These are phyloP conservation scores for Eugnorisma glareosa DNA, from an alignment of 2,888 invertebrate species.

Conservation along the genomic window DNA sequence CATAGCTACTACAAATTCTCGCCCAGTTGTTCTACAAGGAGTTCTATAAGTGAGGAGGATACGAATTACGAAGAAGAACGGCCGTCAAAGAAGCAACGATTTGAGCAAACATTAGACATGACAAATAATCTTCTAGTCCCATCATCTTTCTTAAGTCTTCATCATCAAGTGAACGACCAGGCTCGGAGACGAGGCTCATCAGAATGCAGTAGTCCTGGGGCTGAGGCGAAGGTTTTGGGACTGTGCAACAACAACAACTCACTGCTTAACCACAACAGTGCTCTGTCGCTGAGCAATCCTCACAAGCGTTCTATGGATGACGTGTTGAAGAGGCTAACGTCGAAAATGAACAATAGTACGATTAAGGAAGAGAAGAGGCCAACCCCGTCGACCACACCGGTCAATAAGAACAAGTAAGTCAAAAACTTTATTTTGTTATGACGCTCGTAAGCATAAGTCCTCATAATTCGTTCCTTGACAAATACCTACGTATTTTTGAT, in stretches of 20 bases:
- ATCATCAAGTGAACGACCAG: constrained; percentile 90
- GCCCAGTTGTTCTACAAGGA: constrained; percentile 87
- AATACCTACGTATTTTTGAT: not conserved
- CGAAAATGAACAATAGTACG: constrained; percentile 95
- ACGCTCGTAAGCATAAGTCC: not conserved
- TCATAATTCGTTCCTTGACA: not conserved
- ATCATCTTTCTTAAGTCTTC: constrained; percentile 89
- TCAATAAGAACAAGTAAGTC: constrained; percentile 90
- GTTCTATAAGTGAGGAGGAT: constrained; percentile 91
- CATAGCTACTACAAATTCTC: constrained; percentile 87
- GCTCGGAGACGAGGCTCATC: constrained; percentile 90
- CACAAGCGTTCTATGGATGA: constrained; percentile 97
- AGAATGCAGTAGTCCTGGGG: constrained; percentile 94
- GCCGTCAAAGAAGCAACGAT: constrained; percentile 91
- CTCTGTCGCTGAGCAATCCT: constrained; percentile 87
- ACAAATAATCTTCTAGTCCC: constrained; percentile 91
- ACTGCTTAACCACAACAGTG: constrained; percentile 91
- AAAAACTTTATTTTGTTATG: not conserved
- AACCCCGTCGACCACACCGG: constrained; percentile 93
- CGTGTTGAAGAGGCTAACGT: constrained; percentile 95
- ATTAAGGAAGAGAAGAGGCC: constrained; percentile 93
- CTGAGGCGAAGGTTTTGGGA: constrained; percentile 92
- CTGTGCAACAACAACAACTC: constrained; percentile 92
- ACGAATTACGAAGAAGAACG: constrained; percentile 91
- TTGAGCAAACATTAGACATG: constrained; percentile 91